These are phyloP conservation scores for Hypotaenidia okinawae DNA, from an alignment of 2,797 vertebrate species.

Conservation along the genomic window DNA sequence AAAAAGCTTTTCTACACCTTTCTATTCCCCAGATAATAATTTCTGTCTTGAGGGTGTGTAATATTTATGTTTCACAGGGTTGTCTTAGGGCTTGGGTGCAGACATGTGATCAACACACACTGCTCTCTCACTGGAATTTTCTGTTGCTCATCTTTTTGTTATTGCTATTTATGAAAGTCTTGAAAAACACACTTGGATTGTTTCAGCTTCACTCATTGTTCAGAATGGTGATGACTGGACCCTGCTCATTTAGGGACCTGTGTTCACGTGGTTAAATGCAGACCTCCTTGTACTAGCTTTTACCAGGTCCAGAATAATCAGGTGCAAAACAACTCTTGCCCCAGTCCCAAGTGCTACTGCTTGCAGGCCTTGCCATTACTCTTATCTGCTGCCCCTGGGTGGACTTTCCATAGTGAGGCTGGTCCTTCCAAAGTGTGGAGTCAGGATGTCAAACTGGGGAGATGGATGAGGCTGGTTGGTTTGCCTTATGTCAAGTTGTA, in stretches of 20 bases:
- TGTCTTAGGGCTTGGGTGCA: neutral
- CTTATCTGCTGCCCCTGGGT: neutral
- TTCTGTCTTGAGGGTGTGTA: neutral
- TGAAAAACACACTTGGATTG: neutral
- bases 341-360: neutral
- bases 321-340: neutral
- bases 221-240: neutral
- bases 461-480: rapidly evolving
- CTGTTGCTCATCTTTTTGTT: neutral
- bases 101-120: neutral
- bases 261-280: rapidly evolving
- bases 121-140: neutral
- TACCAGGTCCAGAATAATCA: neutral
- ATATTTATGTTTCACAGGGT: neutral
- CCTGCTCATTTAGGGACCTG: neutral
- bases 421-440: neutral
- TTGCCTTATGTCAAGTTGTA: neutral
- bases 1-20: neutral
- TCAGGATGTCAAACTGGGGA: neutral
- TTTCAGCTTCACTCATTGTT: neutral
- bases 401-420: rapidly evolving
- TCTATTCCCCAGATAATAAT: neutral
- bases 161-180: neutral
- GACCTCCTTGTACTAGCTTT: neutral
- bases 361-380: neutral